phyloP scores from a whole-genome alignment of 2,888 invertebrate genomes.

The Aspidiotus rigidus region DNA sequence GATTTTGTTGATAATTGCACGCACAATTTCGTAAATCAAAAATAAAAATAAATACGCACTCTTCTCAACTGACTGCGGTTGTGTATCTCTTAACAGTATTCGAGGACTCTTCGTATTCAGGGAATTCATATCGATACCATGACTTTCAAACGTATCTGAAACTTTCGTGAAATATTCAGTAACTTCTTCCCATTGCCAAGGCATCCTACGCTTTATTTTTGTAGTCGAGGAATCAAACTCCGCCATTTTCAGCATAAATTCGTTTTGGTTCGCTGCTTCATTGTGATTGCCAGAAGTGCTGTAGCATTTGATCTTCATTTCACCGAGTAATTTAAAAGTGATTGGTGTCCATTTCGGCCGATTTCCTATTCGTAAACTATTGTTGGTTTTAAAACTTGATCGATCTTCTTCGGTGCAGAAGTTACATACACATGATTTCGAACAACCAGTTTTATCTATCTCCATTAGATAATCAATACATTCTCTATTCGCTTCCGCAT shows the following conservation, averaged over 20 bases:
- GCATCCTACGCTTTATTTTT: not conserved
- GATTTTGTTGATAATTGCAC: not conserved
- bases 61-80: too few relatives aligned
- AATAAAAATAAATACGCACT: too few relatives aligned
- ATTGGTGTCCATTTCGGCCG: constrained; percentile 14
- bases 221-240: not conserved
- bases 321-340: not conserved
- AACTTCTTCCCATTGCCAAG: not conserved
- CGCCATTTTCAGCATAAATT: not conserved
- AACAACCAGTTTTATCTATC: constrained; percentile 20
- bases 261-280: not conserved
- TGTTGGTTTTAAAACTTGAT: not conserved
- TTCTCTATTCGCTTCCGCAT: constrained; percentile 2
- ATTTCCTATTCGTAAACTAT: constrained; percentile 14
- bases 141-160: not conserved
- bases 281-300: not conserved
- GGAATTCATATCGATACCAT: too few relatives aligned
- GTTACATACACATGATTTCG: constrained; percentile 12
- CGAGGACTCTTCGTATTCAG: too few relatives aligned
- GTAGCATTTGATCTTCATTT: not conserved
- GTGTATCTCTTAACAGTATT: too few relatives aligned
- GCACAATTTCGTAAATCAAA: not conserved
- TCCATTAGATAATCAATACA: constrained; percentile 5
- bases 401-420: constrained; percentile 22
- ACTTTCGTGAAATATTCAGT: not conserved